Base-by-base conservation (phyloP, 2,797 vertebrate species). In the Thalassophryne amazonica region DNA sequence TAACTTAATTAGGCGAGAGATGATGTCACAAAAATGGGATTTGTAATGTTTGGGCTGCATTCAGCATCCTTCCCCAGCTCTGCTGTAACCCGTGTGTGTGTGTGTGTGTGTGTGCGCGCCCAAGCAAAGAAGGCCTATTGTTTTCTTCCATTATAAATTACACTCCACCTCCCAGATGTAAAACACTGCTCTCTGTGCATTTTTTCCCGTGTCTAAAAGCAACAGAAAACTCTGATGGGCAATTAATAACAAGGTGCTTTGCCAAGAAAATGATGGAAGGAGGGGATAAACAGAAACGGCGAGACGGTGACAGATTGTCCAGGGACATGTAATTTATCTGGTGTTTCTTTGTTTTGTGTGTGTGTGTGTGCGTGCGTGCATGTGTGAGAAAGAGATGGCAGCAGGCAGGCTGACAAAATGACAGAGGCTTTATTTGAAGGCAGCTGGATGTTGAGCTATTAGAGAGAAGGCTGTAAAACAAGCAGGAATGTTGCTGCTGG, bases 401-500 rank as follows among this genome's bases (percentile, higher is more conserved):
- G 32, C 43, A 41, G 31, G 43, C 22, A n/a, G 35, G 36, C 40
- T 60, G 38, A 60, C n/a, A n/a, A 69, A 73, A 74, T 71, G 55
- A 75, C 60, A 66, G 53, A 64, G 48, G 48, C 52, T 69, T 60
- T 61, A 69, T 84, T 73, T 57, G 37, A 78, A 72, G 63, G 68
- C 50, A 72, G 71, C 67, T 73, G 62, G 71, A 78, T 70, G 52
- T 69, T 42, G 59, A 80, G 65, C 73, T 67, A 73, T 85, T 81
- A 34, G 34, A 49, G 52, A 65, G 71, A 76, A 60, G 60, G 79
- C 78, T 84, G 73, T 89, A 83, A 87, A 89, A 87, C 62, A 57
- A 66, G 76, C 53, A 73, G 78, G 84, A 88, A 86, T 86, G 76
- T 70, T 77, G 72, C 77, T 81, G 78, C 71, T 38, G 69, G 81